A percentile compares a stretch with the other conserved stretches of the same genome.
Evolutionary conservation across 2,113 vertebrate species (phyloP).

Genomic region (Paratilapia polleni): DNA sequence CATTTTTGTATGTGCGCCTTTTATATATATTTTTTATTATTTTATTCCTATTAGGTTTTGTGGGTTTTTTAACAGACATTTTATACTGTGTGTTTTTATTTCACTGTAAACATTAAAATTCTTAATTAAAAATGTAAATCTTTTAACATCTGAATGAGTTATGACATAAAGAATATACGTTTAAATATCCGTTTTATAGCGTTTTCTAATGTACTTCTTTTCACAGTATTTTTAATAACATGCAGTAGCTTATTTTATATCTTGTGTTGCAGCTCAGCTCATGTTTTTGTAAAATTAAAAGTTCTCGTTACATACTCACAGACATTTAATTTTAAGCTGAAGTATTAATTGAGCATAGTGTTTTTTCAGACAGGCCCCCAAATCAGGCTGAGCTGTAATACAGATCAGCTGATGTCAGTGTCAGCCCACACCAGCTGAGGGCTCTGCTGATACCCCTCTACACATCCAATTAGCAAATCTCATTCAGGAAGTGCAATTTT

Average conservation of each 20-base stretch:
- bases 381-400: too few relatives aligned
- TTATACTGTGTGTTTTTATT: not conserved
- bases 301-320: not conserved
- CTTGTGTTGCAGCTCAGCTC: not conserved
- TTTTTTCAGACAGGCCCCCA: too few relatives aligned
- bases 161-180: not conserved
- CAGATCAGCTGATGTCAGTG: too few relatives aligned
- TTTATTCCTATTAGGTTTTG: not conserved
- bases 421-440: too few relatives aligned
- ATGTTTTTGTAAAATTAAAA: not conserved
- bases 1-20: not conserved
- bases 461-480: too few relatives aligned
- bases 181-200: not conserved
- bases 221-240: not conserved
- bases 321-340: not conserved
- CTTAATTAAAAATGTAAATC: not conserved
- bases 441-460: too few relatives aligned
- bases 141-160: not conserved
- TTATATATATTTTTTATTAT: not conserved
- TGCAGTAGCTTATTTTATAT: not conserved
- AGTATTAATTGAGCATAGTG: not conserved
- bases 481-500: too few relatives aligned
- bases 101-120: not conserved
- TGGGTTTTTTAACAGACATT: not conserved
- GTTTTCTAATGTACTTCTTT: not conserved